Evolutionary conservation across 2,888 invertebrate species (phyloP).

Genomic region (Lordiphosa andalusiaca): DNA sequence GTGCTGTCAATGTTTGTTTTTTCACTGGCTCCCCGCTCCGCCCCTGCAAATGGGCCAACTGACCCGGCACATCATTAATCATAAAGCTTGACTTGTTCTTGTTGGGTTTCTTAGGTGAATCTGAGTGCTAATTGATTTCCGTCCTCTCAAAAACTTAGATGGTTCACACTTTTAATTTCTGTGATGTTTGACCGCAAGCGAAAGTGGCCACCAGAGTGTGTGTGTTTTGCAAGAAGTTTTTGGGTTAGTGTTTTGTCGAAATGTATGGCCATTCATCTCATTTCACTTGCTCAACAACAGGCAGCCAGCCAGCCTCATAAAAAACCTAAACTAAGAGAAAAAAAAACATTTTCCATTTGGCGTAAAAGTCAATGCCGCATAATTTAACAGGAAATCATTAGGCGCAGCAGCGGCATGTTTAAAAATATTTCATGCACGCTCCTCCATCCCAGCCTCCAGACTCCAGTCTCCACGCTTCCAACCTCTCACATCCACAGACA

Average conservation of each 20-base stretch:
- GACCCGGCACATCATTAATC: slow-evolving; percentile 51
- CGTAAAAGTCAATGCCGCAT: slow-evolving; percentile 62
- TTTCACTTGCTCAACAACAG: slow-evolving; percentile 34
- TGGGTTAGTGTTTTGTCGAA: too few relatives aligned
- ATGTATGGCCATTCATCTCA: slow-evolving; percentile 27
- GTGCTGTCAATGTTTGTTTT: slow-evolving; percentile 53
- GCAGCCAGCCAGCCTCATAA: neutral
- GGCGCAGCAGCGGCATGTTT: slow-evolving; percentile 44
- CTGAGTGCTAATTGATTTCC: slow-evolving; percentile 58
- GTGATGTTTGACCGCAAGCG: slow-evolving; percentile 46
- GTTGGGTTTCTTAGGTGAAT: slow-evolving; percentile 5
- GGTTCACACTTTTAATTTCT: slow-evolving; percentile 66
- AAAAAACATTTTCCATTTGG: slow-evolving; percentile 40
- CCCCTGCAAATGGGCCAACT: neutral
- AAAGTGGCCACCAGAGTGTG: slow-evolving; percentile 42
- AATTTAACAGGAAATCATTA: slow-evolving; percentile 71
- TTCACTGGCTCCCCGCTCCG: slow-evolving; percentile 21
- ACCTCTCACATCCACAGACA: slow-evolving; percentile 35
- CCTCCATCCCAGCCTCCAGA: neutral
- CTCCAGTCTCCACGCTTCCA: neutral
- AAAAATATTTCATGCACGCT: slow-evolving; percentile 53
- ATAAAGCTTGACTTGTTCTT: slow-evolving; percentile 35
- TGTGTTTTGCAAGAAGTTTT: too few relatives aligned
- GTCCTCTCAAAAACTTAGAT: slow-evolving; percentile 40
- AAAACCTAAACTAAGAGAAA: slow-evolving; percentile 5